A percentile compares a stretch with the other conserved stretches of the same genome.
Evolutionary conservation across 2,113 vertebrate genomes (phyloP).

Genomic region (Origma solitaria): DNA sequence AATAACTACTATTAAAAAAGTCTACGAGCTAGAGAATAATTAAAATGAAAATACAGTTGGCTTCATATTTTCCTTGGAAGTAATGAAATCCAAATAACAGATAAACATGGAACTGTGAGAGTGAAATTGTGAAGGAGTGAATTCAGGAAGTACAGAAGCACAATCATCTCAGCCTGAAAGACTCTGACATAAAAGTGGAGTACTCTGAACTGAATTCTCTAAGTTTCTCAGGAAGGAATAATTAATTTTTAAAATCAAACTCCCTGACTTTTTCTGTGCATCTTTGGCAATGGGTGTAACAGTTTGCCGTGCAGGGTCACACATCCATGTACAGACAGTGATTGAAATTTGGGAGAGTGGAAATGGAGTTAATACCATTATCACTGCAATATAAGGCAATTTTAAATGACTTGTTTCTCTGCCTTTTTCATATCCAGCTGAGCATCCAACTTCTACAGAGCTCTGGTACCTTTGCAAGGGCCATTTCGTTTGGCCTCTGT

Average conservation of each 20-base stretch:
- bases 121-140: neutral
- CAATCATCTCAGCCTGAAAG: neutral
- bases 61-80: neutral
- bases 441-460: neutral
- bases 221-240: neutral
- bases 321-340: neutral
- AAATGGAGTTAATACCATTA: neutral
- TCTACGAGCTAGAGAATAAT: neutral
- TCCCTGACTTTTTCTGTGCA: neutral
- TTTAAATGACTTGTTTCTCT: neutral
- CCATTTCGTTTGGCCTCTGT: neutral
- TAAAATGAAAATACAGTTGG: neutral
- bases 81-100: neutral
- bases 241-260: neutral
- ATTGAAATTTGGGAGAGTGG: neutral
- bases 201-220: neutral
- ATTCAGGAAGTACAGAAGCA: neutral
- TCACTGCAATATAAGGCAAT: neutral
- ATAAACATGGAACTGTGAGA: neutral
- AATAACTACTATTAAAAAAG: neutral
- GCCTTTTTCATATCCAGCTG: neutral
- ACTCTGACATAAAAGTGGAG: neutral
- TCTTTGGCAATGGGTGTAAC: neutral
- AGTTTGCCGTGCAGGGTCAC: neutral
- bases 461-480: neutral